Conservation (phyloP, 1,140 invertebrate species). For the Trichonephila clavipes region DNA sequence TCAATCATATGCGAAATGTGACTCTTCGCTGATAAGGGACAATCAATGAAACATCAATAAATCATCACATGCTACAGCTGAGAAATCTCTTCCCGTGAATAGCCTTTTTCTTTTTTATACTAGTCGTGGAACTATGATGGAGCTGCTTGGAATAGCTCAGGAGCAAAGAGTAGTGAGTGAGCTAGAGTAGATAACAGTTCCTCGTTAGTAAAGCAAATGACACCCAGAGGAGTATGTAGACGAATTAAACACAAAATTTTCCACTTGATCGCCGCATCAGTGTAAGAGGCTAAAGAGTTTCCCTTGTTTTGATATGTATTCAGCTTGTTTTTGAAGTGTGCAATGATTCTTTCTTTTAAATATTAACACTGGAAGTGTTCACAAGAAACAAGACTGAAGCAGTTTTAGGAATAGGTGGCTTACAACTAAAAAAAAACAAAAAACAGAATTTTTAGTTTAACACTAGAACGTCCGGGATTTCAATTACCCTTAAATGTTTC, state of each 20-base stretch:
- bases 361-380: no score
- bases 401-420: no score
- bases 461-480: no score
- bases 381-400: no score
- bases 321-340: neutral
- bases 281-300: neutral
- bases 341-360: no score
- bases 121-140: neutral
- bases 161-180: neutral
- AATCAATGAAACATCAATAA: constrained; percentile 72
- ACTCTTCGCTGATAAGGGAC: constrained; percentile 49
- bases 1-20: constrained; percentile 72
- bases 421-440: no score
- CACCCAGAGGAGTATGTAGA: neutral
- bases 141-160: constrained; percentile 11
- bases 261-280: neutral
- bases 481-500: no score
- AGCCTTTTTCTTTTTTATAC: neutral
- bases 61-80: constrained; percentile 31
- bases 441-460: no score
- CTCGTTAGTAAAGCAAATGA: constrained; percentile 15
- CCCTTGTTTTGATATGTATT: neutral
- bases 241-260: constrained; percentile 15
- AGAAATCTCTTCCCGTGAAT: constrained; percentile 2
- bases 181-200: neutral